A percentile compares a stretch with the other conserved stretches of the same genome.
Conservation (phyloP, 2,113 vertebrate genomes). For the Lepidothrix coronata region DNA sequence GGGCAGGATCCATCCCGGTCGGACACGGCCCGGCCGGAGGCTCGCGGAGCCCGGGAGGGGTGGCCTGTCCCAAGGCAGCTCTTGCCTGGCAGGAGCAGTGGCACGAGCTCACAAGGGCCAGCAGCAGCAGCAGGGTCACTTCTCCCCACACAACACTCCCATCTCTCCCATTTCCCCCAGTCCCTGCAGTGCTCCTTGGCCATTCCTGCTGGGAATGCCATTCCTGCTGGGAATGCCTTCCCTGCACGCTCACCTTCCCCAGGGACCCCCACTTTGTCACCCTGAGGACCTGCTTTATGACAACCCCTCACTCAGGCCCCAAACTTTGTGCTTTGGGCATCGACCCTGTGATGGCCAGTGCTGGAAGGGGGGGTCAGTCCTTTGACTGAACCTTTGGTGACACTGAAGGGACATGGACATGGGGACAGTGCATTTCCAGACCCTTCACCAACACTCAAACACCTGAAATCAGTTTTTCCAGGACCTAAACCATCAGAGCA, state of each 20-base stretch:
- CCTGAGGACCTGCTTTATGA: background rate
- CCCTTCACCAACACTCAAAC: background rate
- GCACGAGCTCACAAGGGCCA: background rate
- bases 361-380: background rate
- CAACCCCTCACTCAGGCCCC: background rate
- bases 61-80: background rate
- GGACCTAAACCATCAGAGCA: background rate
- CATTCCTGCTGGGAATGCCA: background rate
- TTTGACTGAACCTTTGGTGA: background rate
- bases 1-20: background rate
- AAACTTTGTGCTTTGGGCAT: background rate
- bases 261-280: background rate
- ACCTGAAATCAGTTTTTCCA: background rate
- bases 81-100: background rate
- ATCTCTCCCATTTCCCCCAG: background rate
- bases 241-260: background rate
- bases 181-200: background rate
- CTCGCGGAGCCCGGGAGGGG: background rate
- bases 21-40: background rate
- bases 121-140: background rate
- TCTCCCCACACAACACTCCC: background rate
- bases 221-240: too few species aligned
- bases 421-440: background rate
- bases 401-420: rapidly evolving
- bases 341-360: rapidly evolving